A percentile compares a stretch with the other conserved stretches of the same genome.
Conservation (phyloP, 2,797 vertebrate genomes). For the Bradypus variegatus region DNA sequence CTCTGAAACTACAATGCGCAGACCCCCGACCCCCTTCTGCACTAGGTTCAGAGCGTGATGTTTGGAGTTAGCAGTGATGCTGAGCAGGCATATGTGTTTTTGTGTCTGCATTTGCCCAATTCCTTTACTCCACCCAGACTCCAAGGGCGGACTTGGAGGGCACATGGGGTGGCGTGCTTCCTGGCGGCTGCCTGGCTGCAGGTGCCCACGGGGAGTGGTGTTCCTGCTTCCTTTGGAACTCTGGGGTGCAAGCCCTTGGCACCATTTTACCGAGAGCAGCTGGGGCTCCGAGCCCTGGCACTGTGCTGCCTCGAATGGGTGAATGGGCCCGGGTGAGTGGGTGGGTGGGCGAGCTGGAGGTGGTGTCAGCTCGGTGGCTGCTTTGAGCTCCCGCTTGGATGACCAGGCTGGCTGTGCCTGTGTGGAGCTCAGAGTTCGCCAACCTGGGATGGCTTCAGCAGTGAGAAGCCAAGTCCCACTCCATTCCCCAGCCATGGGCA, state of each 20-base stretch:
- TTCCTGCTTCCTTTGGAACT: not conserved
- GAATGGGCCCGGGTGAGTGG: not conserved
- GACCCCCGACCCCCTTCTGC: not conserved
- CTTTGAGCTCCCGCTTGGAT: not conserved
- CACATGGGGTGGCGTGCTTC: not conserved
- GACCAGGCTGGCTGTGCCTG: not conserved
- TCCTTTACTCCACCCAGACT: not conserved
- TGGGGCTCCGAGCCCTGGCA: accelerated
- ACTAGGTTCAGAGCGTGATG: not conserved
- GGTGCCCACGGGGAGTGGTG: not conserved
- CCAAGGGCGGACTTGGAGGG: not conserved
- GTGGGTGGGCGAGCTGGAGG: not conserved
- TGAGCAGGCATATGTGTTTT: not conserved
- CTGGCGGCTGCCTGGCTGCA: not conserved
- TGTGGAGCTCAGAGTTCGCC: conserved; percentile 67
- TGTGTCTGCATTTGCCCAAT: not conserved
- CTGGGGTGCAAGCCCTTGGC: not conserved
- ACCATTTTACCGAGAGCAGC: not conserved
- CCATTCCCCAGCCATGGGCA: conserved; percentile 82
- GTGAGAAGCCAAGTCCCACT: conserved; percentile 71
- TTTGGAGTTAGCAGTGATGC: not conserved
- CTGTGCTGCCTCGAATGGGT: not conserved
- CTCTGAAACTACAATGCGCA: not conserved
- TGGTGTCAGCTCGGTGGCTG: not conserved
- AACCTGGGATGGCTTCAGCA: conserved; percentile 67